phyloP scores from a whole-genome alignment of 2,113 vertebrate genomes.

The Leptocoma aspasia region DNA sequence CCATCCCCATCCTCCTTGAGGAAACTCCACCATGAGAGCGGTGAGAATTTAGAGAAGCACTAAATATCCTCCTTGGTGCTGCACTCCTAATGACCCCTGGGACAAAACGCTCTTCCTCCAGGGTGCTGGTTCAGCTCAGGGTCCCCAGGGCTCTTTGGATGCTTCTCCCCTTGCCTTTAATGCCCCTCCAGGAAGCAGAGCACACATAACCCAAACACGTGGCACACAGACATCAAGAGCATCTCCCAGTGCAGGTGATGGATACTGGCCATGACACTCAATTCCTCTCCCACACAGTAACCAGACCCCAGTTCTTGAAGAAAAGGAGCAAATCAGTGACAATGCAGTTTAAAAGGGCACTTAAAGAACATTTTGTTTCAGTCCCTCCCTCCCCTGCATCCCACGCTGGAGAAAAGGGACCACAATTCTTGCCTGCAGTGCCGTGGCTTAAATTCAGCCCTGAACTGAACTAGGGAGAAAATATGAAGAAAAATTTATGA shows the following conservation, averaged over 20 bases:
- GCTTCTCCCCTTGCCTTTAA: background rate
- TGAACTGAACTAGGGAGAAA: conserved; percentile 5
- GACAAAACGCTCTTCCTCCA: background rate
- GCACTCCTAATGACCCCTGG: background rate
- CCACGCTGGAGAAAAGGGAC: background rate
- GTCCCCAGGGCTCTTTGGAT: background rate
- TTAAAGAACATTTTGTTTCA: background rate
- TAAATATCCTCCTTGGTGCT: background rate
- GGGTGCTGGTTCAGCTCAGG: background rate
- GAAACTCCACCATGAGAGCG: background rate
- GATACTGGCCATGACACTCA: background rate
- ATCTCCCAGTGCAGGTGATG: background rate
- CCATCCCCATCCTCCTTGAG: background rate
- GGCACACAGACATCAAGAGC: background rate
- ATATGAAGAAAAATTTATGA: conserved; percentile 38
- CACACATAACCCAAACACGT: rapidly evolving
- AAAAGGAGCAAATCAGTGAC: background rate
- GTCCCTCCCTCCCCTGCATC: background rate
- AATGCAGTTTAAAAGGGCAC: background rate
- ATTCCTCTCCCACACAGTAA: background rate
- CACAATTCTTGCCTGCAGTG: background rate
- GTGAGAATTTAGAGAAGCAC: background rate
- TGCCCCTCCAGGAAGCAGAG: background rate
- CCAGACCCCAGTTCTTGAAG: background rate
- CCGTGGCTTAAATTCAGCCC: background rate